Evolutionary conservation across 1,140 invertebrate genomes (phyloP), one percentile per base, ranked within the genome.

Genomic region (Neuroterus valhalla): DNA sequence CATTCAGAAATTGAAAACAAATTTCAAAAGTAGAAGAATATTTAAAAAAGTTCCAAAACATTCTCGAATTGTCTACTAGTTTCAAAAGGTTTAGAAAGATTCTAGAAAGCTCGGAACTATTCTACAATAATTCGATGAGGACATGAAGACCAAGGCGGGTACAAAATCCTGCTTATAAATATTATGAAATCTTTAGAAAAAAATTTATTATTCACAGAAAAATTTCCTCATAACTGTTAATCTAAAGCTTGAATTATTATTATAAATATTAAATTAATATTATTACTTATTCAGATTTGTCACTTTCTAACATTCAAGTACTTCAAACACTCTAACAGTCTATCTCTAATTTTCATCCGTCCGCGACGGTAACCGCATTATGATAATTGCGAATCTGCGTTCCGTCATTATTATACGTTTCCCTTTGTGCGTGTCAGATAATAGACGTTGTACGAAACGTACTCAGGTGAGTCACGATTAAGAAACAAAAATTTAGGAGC

Each of bases 341-440:
- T 31, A 62, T 62, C 55, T 62, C 26, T 62, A 62, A 62, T 62
- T 62, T 62, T 62, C 55, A 31, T 62, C 55, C 26, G 26, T 62
- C 15, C 55, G 26, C 55, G 31, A 38, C 11, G 52, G 21, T 11
- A 62, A 62, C 55, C 23, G 6, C 23, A 62, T 62, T 62, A 62
- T 62, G 21, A 62, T 62, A 62, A 62, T 62, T 23, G 55, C 23
- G 23, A 62, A 21, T 31, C 23, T 5, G 55, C 55, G 55, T 62
- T 62, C 31, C 26, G 15, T 31, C n/a, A 15, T 31, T 62, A 31
- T 62, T 62, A 31, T 19, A 11, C 50, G 23, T 52, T 52, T 52
- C 12, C 50, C 21, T 21, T 52, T 52, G 50, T 52, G 50, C 50
- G 50, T 52, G 23, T 52, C 50, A 52, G 19, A 52, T 52, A 52